A percentile compares a stretch with the other conserved stretches of the same genome.
Conservation (phyloP, 2,888 invertebrate genomes). For the Monochamus alternatus region DNA sequence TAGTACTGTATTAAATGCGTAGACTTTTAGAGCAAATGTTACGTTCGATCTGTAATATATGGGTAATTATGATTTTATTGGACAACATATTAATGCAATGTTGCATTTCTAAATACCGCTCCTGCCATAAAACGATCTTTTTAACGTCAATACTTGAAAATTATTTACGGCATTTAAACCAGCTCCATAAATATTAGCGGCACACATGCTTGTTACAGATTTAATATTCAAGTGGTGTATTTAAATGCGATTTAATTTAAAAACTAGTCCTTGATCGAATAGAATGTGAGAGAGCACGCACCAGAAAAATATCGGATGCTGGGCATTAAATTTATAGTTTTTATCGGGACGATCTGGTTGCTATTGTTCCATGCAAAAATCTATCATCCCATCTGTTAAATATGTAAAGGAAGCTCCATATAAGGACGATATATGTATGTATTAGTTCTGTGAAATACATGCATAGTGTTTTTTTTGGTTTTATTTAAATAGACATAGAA, state of each 20-base stretch:
- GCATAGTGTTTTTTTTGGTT: not conserved
- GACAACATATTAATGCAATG: slow-evolving; percentile 12
- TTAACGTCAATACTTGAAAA: slow-evolving; percentile 22
- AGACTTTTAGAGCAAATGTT: not conserved
- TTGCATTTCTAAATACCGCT: slow-evolving; percentile 18
- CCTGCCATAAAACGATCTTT: slow-evolving; percentile 17
- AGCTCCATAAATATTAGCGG: slow-evolving; percentile 42
- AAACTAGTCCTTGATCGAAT: slow-evolving; percentile 43
- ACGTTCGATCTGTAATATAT: not conserved
- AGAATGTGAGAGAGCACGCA: slow-evolving; percentile 29
- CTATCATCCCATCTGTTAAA: slow-evolving; percentile 48
- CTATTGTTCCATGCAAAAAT: slow-evolving; percentile 48
- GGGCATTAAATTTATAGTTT: slow-evolving; percentile 41
- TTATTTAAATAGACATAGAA: no score
- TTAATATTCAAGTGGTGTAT: slow-evolving; percentile 44
- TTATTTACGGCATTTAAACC: slow-evolving; percentile 45
- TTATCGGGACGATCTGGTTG: slow-evolving; percentile 42
- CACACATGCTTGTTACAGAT: slow-evolving; percentile 35
- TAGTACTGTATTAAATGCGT: not conserved
- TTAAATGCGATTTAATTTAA: slow-evolving; percentile 45
- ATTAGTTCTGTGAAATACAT: not conserved
- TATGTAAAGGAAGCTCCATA: slow-evolving; percentile 39
- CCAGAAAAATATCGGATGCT: slow-evolving; percentile 25
- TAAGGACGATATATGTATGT: not conserved
- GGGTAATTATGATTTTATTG: slow-evolving; percentile 4